phyloP scores from a whole-genome alignment of 2,888 invertebrate species.

The Poecilobothrus nobilitatus region DNA sequence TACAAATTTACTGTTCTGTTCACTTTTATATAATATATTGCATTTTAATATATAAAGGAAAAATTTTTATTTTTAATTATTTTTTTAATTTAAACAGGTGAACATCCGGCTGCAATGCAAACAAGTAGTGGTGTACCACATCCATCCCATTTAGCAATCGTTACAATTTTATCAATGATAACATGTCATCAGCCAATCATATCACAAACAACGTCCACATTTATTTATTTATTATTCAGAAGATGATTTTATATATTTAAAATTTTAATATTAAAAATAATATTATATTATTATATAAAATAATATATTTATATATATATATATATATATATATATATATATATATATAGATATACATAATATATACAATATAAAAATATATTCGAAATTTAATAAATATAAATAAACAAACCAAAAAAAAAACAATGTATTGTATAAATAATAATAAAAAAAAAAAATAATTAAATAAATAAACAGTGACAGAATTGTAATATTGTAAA shows the following conservation, averaged over 20 bases:
- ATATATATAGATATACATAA: too few species aligned
- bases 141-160: conserved; percentile 4
- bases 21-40: too few species aligned
- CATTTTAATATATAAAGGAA: too few species aligned
- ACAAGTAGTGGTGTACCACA: conserved; percentile 50
- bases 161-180: conserved; percentile 5
- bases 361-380: neutral
- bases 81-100: conserved; percentile 57
- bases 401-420: neutral
- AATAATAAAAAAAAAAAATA: too few species aligned
- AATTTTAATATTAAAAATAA: neutral
- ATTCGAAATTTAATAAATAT: neutral
- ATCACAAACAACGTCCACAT: conserved; percentile 37
- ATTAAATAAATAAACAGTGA: too few species aligned
- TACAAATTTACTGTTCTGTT: too few species aligned
- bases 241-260: neutral
- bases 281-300: too few species aligned
- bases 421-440: too few species aligned
- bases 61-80: too few species aligned
- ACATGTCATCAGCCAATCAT: conserved; percentile 36
- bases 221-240: neutral
- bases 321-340: too few species aligned
- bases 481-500: too few species aligned
- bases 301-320: neutral
- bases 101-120: conserved; percentile 82